phyloP scores from a whole-genome alignment of 1,140 invertebrate genomes.

The Meloidogyne exigua region DNA sequence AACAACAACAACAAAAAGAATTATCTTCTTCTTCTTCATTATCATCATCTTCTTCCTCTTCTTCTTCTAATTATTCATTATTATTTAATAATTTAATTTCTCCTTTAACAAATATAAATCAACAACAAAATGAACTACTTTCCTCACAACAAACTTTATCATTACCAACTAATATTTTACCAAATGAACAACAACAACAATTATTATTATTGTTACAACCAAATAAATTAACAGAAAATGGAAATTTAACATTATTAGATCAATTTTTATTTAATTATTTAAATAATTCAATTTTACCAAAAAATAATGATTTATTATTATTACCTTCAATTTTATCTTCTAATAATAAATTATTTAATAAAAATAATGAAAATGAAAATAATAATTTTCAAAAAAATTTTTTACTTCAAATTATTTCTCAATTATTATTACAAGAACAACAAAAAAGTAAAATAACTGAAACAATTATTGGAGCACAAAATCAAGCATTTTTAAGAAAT shows the following conservation, averaged over 20 bases:
- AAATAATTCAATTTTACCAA: not conserved
- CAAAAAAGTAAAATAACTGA: conserved; percentile 8
- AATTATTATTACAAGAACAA: conserved; percentile 26
- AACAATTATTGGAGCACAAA: not conserved
- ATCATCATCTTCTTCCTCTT: too few relatives aligned
- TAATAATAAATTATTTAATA: not conserved
- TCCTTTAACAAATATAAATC: too few relatives aligned
- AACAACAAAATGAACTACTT: not conserved
- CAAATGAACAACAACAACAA: conserved; percentile 4
- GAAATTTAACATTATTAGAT: not conserved
- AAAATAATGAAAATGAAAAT: not conserved
- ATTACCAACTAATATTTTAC: not conserved
- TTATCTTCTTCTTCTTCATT: not conserved
- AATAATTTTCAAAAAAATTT: conserved; percentile 9
- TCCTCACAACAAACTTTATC: not conserved
- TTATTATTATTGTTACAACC: not conserved
- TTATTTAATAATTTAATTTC: not conserved
- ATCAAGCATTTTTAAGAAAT: conserved; percentile 9
- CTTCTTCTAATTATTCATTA: not conserved
- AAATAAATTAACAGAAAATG: not conserved
- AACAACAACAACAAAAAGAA: not conserved
- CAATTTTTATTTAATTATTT: conserved; percentile 1
- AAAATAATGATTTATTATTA: too few relatives aligned
- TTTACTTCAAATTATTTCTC: conserved; percentile 15
- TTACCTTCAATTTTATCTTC: not conserved